Evolutionary conservation across 2,797 vertebrate genomes (phyloP).

Genomic region (Bufotes viridis): DNA sequence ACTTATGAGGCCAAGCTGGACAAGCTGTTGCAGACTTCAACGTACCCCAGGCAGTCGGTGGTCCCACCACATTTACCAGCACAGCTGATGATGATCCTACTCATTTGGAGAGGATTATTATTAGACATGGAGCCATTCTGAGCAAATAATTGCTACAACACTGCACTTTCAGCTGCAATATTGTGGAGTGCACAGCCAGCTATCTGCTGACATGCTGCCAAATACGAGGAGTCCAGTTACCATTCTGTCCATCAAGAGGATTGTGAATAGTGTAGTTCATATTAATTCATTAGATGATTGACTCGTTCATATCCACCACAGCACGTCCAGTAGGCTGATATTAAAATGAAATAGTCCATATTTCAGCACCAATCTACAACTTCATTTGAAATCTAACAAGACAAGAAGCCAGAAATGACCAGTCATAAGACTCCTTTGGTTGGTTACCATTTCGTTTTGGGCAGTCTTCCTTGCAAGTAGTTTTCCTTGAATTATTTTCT

Average conservation of each 20-base stretch:
- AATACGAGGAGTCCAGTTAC: not conserved
- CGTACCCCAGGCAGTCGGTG: not conserved
- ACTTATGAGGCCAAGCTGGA: too few species aligned
- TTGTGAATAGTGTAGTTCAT: not conserved
- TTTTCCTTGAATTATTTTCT: not conserved
- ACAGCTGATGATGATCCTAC: not conserved
- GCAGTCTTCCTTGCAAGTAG: not conserved
- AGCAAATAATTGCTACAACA: not conserved
- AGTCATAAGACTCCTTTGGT: not conserved
- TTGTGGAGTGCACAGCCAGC: not conserved
- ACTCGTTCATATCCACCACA: not conserved
- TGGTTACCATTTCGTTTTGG: not conserved
- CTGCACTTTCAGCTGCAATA: constrained; percentile 12
- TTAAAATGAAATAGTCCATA: not conserved
- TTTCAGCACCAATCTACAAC: not conserved
- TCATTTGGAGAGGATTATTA: constrained; percentile 4
- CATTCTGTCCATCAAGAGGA: not conserved
- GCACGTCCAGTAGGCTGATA: not conserved
- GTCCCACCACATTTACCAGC: not conserved
- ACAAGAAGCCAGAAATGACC: not conserved
- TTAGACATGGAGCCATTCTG: not conserved
- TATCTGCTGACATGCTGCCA: not conserved
- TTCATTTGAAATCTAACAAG: not conserved
- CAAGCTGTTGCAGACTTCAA: not conserved
- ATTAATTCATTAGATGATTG: not conserved